Evolutionary conservation across 2,888 invertebrate species (phyloP).

Genomic region (Drymonia ruficornis): DNA sequence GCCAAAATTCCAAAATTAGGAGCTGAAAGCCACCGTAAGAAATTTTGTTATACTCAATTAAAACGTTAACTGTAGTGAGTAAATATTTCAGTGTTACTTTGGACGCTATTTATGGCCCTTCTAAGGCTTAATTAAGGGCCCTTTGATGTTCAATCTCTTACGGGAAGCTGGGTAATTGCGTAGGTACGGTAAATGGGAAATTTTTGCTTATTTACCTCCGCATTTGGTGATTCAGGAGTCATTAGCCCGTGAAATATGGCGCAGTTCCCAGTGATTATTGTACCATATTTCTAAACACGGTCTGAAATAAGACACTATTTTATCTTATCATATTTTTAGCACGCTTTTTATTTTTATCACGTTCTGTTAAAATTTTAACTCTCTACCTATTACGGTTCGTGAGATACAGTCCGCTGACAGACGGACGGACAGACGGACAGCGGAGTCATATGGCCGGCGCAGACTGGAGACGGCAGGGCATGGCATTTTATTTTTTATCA

Average conservation of each 20-base stretch:
- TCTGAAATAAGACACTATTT: too few species aligned
- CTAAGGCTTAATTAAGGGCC: constrained; percentile 76
- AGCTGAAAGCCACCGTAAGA: constrained; percentile 64
- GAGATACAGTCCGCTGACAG: too few species aligned
- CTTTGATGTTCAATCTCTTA: constrained; percentile 83
- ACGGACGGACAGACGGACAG: too few species aligned
- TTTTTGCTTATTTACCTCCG: constrained; percentile 38
- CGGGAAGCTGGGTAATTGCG: constrained; percentile 74
- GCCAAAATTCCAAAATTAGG: constrained; percentile 48
- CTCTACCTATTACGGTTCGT: too few species aligned
- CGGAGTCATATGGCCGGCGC: too few species aligned
- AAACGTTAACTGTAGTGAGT: constrained; percentile 69
- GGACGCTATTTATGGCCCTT: constrained; percentile 74
- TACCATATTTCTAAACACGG: too few species aligned
- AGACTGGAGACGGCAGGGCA: too few species aligned
- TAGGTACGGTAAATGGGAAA: constrained; percentile 49
- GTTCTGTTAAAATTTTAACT: too few species aligned
- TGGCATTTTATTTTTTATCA: too few species aligned
- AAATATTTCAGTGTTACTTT: constrained; percentile 76
- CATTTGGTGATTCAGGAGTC: constrained; percentile 15
- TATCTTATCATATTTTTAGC: too few species aligned
- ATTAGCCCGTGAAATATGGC: constrained; percentile 19
- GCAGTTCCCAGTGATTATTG: neutral
- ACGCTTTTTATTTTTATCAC: too few species aligned
- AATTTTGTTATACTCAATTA: constrained; percentile 75